Conservation (phyloP, 1,140 invertebrate genomes). For the Pseudomyrmex dendroicus region DNA sequence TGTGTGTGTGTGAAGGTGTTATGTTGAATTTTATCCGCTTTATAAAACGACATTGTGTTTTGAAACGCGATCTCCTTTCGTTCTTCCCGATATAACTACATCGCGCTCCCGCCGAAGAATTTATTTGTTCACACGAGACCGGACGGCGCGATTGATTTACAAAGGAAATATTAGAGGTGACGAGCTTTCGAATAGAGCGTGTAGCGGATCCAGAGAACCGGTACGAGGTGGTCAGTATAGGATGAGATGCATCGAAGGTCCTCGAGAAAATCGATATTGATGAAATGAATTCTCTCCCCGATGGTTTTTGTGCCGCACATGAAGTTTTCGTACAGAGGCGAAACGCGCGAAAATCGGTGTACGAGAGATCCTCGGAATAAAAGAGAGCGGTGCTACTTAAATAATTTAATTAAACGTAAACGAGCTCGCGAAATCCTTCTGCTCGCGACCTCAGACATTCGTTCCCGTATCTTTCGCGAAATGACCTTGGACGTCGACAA, state of each 20-base stretch:
- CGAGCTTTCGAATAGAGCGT: constrained; percentile 26
- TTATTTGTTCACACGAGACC: constrained; percentile 30
- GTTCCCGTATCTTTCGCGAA: background rate
- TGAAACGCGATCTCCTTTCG: constrained; percentile 26
- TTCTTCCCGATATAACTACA: background rate
- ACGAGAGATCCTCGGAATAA: background rate
- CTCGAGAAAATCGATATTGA: constrained; percentile 59
- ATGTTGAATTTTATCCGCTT: background rate
- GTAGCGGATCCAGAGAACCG: no score
- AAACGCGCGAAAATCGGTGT: constrained; percentile 1
- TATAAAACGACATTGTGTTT: constrained; percentile 40
- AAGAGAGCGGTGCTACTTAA: constrained; percentile 24
- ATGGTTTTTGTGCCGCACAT: constrained; percentile 42
- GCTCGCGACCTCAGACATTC: constrained; percentile 11
- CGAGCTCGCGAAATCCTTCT: constrained; percentile 9
- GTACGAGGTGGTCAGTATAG: no score
- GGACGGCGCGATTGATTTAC: constrained; percentile 33
- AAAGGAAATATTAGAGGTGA: constrained; percentile 52
- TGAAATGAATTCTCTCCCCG: constrained; percentile 40
- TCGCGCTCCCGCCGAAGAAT: constrained; percentile 28
- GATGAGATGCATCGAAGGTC: constrained; percentile 38
- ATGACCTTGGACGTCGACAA: constrained; percentile 40
- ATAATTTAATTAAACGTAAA: constrained; percentile 48
- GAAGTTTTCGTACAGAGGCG: constrained; percentile 55
- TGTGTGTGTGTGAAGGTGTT: background rate